Conservation (phyloP, 2,888 invertebrate species). For the Ormyrus pomaceus region DNA sequence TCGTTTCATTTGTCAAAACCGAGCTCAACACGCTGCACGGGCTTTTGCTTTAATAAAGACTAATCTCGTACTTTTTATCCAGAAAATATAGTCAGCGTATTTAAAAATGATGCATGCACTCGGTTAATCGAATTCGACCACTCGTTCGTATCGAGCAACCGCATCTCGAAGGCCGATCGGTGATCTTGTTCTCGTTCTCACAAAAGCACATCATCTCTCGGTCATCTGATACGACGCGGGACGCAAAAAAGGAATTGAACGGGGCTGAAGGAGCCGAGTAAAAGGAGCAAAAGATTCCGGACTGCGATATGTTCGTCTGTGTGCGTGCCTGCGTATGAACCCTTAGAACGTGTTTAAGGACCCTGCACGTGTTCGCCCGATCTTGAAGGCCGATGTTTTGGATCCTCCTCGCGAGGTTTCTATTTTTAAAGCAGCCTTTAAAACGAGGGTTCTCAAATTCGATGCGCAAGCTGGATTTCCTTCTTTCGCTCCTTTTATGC, state of each 20-base stretch:
- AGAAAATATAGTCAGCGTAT: too few species aligned
- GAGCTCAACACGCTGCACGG: too few species aligned
- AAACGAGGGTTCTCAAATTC: constrained; percentile 39
- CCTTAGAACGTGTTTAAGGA: constrained; percentile 16
- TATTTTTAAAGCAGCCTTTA: constrained; percentile 44
- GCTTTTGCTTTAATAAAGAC: too few species aligned
- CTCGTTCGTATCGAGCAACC: constrained; percentile 7
- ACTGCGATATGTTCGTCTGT: constrained; percentile 18
- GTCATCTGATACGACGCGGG: constrained; percentile 33
- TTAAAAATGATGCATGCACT: too few species aligned
- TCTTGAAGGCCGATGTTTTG: constrained; percentile 38
- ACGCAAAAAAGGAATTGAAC: too few species aligned
- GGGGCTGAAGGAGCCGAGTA: neutral
- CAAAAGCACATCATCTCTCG: constrained; percentile 28
- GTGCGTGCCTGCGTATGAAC: neutral
- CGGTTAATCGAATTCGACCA: constrained; percentile 20
- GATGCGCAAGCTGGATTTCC: constrained; percentile 1
- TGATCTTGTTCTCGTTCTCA: constrained; percentile 43
- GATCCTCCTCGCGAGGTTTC: constrained; percentile 45
- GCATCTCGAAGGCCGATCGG: neutral
- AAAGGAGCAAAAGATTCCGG: constrained; percentile 21
- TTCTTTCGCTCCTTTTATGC: neutral
- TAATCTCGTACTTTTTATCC: too few species aligned
- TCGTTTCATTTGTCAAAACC: too few species aligned
- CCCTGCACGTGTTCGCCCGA: constrained; percentile 41